phyloP scores from a whole-genome alignment of 2,113 vertebrate species.

The Tretioscincus oriximinensis region DNA sequence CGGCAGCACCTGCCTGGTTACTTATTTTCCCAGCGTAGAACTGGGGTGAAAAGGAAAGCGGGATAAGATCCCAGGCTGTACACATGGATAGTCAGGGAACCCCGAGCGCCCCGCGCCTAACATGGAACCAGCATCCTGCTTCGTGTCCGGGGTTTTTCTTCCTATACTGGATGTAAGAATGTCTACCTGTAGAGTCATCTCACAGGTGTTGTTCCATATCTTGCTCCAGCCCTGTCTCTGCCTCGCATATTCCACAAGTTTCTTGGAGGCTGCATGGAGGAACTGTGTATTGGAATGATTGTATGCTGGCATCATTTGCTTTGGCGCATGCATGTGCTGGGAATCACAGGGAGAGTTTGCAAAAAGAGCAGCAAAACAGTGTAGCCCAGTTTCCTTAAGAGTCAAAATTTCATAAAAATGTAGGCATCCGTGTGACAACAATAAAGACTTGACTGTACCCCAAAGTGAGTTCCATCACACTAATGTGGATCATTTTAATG shows the following conservation, averaged over 20 bases:
- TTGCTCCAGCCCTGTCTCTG: not conserved
- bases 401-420: not conserved
- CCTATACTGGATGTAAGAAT: not conserved
- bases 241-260: not conserved
- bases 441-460: not conserved
- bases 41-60: not conserved
- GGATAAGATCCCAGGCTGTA: not conserved
- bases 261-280: not conserved
- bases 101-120: not conserved
- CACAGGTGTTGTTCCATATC: not conserved
- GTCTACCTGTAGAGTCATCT: conserved; percentile 13
- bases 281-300: not conserved
- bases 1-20: not conserved
- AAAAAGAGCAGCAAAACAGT: not conserved
- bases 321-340: not conserved
- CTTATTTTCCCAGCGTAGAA: not conserved
- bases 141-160: not conserved
- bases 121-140: not conserved
- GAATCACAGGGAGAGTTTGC: not conserved
- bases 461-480: not conserved
- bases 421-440: not conserved
- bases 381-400: not conserved
- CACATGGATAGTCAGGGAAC: not conserved
- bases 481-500: not conserved
- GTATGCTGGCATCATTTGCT: not conserved